phyloP scores from a whole-genome alignment of 2,113 vertebrate species.

The Collichthys lucidus region DNA sequence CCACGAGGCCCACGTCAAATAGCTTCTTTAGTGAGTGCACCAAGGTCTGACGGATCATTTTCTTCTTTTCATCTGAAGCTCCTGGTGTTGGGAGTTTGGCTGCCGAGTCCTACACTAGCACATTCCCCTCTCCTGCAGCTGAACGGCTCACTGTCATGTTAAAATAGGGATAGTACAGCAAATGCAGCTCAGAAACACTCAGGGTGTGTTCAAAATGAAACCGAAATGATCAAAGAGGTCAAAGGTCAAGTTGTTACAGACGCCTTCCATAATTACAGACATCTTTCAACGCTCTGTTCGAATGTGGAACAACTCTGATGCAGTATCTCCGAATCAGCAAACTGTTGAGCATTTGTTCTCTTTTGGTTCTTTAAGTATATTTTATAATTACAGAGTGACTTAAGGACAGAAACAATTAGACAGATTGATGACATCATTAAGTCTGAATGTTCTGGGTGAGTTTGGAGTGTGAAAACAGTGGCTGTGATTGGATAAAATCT shows the following conservation, averaged over 20 bases:
- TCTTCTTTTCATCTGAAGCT: conserved; percentile 61
- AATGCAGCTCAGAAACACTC: conserved; percentile 10
- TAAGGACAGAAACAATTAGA: conserved; percentile 43
- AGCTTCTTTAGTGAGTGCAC: conserved; percentile 67
- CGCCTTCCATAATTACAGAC: conserved; percentile 43
- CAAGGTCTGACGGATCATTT: conserved; percentile 62
- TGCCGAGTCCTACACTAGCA: conserved; percentile 39
- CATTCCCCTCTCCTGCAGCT: conserved; percentile 47
- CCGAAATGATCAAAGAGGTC: conserved; percentile 46
- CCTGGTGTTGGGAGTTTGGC: conserved; percentile 40
- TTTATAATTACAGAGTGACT: conserved; percentile 32
- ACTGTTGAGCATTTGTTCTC: not conserved
- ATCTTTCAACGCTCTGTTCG: conserved; percentile 34
- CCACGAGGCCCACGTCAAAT: conserved; percentile 65
- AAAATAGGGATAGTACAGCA: conserved; percentile 16
- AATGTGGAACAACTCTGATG: conserved; percentile 48
- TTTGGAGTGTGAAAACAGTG: not conserved
- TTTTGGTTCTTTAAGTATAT: conserved; percentile 29
- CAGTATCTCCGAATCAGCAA: not conserved
- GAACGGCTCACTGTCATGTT: conserved; percentile 37
- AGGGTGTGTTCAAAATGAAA: conserved; percentile 38
- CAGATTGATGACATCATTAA: conserved; percentile 46
- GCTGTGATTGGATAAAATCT: not conserved
- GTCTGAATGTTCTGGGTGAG: not conserved
- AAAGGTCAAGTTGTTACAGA: conserved; percentile 55